A percentile compares a stretch with the other conserved stretches of the same genome.
phyloP scores from a whole-genome alignment of 1,140 invertebrate species.

The Drosophila kurseongensis region DNA sequence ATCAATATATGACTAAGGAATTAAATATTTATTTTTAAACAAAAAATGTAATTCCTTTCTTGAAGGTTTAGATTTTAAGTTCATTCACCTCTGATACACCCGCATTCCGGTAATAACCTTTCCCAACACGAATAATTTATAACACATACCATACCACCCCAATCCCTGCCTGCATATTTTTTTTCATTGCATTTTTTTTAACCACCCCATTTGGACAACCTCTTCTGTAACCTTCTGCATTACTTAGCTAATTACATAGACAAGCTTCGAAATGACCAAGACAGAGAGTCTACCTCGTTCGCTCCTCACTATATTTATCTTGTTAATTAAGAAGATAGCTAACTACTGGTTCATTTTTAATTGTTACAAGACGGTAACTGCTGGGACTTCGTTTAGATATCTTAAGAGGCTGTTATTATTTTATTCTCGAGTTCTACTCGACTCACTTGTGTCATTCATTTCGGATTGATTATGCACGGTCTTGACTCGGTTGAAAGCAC shows the following conservation, averaged over 20 bases:
- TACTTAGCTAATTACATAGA: slow-evolving; percentile 38
- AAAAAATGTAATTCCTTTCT: too few species aligned
- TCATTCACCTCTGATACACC: slow-evolving; percentile 28
- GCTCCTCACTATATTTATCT: slow-evolving; percentile 52
- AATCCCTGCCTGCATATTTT: slow-evolving; percentile 17
- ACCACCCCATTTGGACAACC: neutral
- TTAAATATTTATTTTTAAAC: too few species aligned
- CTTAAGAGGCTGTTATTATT: slow-evolving; percentile 42
- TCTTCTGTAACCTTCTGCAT: slow-evolving; percentile 12
- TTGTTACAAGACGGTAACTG: slow-evolving; percentile 61
- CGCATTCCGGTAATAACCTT: slow-evolving; percentile 35
- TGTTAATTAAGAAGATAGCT: slow-evolving; percentile 70
- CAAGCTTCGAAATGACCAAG: slow-evolving; percentile 19
- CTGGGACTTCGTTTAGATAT: slow-evolving; percentile 18
- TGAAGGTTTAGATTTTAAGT: slow-evolving; percentile 5
- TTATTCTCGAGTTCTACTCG: slow-evolving; percentile 18
- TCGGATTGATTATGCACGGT: slow-evolving; percentile 72
- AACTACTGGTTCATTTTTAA: slow-evolving; percentile 77
- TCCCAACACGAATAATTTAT: slow-evolving; percentile 17
- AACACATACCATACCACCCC: slow-evolving; percentile 19
- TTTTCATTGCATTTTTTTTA: slow-evolving; percentile 21
- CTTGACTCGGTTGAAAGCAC: slow-evolving; percentile 55
- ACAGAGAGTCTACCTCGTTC: neutral
- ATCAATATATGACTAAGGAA: too few species aligned
- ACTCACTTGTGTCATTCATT: slow-evolving; percentile 55